These are phyloP conservation scores for Phyllotreta cruciferae DNA, from an alignment of 2,888 invertebrate species.

Conservation along the genomic window DNA sequence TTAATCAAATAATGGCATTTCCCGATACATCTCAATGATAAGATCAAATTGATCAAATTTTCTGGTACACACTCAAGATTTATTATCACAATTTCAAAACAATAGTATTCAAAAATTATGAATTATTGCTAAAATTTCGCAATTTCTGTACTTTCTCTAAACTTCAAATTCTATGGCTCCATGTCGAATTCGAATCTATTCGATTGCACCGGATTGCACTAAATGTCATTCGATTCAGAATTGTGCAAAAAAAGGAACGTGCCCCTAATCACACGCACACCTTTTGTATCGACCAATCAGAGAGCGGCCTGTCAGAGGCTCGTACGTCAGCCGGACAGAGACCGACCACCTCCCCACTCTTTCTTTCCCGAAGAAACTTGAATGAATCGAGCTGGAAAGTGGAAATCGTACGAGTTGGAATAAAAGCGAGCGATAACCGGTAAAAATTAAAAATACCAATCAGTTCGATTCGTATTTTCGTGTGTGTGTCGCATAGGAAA, in stretches of 20 bases:
- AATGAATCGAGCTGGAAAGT: constrained; percentile 1
- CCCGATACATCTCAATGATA: too few species aligned
- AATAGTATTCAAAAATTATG: background rate
- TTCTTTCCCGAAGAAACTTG: constrained; percentile 1
- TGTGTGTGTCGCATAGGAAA: background rate
- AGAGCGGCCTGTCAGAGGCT: constrained; percentile 15
- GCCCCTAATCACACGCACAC: constrained; percentile 31
- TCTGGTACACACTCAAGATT: too few species aligned
- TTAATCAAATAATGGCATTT: too few species aligned
- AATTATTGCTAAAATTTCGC: background rate
- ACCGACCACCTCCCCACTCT: constrained; percentile 1
- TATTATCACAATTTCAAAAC: too few species aligned
- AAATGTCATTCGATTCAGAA: constrained; percentile 5
- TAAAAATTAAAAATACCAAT: background rate
- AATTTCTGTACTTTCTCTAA: too few species aligned
- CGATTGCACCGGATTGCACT: constrained; percentile 3
- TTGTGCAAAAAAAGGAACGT: constrained; percentile 13
- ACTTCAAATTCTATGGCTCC: too few species aligned
- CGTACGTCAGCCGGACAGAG: constrained; percentile 14
- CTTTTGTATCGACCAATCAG: constrained; percentile 30
- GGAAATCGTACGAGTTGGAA: background rate
- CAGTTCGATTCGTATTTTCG: background rate
- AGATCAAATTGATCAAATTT: too few species aligned
- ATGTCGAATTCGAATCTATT: background rate
- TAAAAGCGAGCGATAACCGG: background rate